These are phyloP conservation scores for Ceyx melanurus DNA, from an alignment of 2,113 vertebrate genomes.

Conservation along the genomic window DNA sequence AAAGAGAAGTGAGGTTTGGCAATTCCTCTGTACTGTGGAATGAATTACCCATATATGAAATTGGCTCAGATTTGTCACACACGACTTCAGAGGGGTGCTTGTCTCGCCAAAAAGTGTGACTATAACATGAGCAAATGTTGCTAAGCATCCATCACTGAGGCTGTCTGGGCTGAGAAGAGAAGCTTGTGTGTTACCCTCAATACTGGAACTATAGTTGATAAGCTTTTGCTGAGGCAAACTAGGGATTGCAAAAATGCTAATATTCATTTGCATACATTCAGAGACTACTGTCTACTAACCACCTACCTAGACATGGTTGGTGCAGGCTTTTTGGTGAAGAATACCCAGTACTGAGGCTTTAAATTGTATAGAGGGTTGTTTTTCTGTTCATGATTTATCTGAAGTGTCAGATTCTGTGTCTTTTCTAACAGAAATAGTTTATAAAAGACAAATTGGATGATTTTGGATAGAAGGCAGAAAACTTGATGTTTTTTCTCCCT, in stretches of 20 bases:
- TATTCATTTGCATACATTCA: not conserved
- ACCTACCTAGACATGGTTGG: not conserved
- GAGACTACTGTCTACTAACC: not conserved
- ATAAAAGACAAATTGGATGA: constrained; percentile 62
- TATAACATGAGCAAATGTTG: not conserved
- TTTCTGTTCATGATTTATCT: constrained; percentile 58
- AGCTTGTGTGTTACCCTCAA: not conserved
- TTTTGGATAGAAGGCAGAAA: constrained; percentile 42
- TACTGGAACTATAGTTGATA: not conserved
- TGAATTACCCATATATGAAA: not conserved
- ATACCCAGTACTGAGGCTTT: not conserved
- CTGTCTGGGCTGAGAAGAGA: not conserved
- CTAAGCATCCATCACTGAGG: not conserved
- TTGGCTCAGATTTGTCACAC: not conserved
- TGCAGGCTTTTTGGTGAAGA: not conserved
- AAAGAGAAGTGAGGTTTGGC: not conserved
- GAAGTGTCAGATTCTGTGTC: constrained; percentile 46
- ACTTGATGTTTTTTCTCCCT: constrained; percentile 1
- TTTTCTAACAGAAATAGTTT: constrained; percentile 57
- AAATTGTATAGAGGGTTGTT: constrained; percentile 20
- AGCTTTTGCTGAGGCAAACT: not conserved
- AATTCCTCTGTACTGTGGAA: not conserved
- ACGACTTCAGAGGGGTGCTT: not conserved
- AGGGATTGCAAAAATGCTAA: not conserved
- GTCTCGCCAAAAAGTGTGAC: not conserved